Evolutionary conservation across 2,888 invertebrate species (phyloP).

Genomic region (Conchocele bisecta): DNA sequence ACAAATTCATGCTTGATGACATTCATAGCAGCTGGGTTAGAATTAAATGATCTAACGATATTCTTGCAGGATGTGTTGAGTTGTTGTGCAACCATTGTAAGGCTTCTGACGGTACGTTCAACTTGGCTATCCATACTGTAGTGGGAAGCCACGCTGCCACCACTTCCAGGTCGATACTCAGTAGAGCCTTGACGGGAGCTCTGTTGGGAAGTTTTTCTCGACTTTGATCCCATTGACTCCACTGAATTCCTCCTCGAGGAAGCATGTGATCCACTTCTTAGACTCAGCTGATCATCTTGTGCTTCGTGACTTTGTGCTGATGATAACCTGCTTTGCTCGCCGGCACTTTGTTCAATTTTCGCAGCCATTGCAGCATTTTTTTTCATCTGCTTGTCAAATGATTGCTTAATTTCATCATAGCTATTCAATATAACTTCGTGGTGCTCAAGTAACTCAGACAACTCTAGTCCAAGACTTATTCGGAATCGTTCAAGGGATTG

Average conservation of each 20-base stretch:
- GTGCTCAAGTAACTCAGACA: conserved; percentile 74
- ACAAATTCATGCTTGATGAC: conserved; percentile 65
- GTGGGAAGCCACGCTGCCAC: conserved; percentile 45
- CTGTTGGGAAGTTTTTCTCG: conserved; percentile 7
- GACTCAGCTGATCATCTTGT: conserved; percentile 41
- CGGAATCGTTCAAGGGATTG: conserved; percentile 77
- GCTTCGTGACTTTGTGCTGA: conserved; percentile 27
- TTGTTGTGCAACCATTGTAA: conserved; percentile 77
- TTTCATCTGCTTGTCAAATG: conserved; percentile 67
- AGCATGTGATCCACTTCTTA: conserved; percentile 7
- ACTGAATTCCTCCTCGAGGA: background rate
- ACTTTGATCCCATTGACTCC: background rate
- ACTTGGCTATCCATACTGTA: conserved; percentile 69
- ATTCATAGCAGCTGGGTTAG: conserved; percentile 76
- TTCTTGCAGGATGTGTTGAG: conserved; percentile 79
- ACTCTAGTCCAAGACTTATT: conserved; percentile 75
- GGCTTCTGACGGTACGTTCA: conserved; percentile 73
- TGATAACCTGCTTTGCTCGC: conserved; percentile 11
- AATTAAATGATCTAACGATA: conserved; percentile 75
- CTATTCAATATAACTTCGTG: conserved; percentile 74
- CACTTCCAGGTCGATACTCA: conserved; percentile 42
- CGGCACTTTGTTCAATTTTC: conserved; percentile 10
- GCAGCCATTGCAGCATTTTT: conserved; percentile 36
- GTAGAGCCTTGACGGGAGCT: conserved; percentile 7
- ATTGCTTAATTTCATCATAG: conserved; percentile 75